These are phyloP conservation scores for Heteromormyrus szaboi DNA, from an alignment of 2,797 vertebrate species.

Conservation along the genomic window DNA sequence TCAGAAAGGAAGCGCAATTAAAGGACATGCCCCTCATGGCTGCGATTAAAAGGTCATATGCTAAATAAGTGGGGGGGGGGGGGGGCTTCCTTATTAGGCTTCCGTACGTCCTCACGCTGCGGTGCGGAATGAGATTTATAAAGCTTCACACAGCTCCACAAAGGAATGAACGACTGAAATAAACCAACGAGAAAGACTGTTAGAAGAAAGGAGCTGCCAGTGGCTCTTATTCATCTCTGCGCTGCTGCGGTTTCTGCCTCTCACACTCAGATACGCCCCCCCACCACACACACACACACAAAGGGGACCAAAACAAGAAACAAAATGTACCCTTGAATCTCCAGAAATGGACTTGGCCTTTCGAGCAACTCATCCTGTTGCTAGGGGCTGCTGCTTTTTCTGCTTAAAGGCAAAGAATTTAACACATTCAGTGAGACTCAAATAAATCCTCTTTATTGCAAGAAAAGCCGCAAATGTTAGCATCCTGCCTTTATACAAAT, in stretches of 20 bases:
- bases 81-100: background rate
- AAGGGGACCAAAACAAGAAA: background rate
- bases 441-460: constrained; percentile 14
- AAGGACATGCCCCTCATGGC: background rate
- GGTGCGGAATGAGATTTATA: background rate
- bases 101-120: background rate
- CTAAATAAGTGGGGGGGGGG: constrained; percentile 6
- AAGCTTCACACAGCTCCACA: constrained; percentile 9
- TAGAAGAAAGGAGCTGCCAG: background rate
- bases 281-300: background rate
- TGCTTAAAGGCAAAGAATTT: constrained; percentile 9
- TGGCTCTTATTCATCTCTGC: constrained; percentile 3
- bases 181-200: background rate
- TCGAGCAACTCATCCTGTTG: constrained; percentile 15
- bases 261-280: background rate
- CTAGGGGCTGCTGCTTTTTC: constrained; percentile 7
- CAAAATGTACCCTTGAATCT: constrained; percentile 13
- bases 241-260: background rate
- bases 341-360: constrained; percentile 15
- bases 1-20: background rate
- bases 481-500: background rate
- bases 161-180: background rate
- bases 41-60: constrained; percentile 15
- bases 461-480: constrained; percentile 8
- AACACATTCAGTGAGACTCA: background rate